Percentiles rank a stretch among this genome's conserved stretches.
phyloP scores from a whole-genome alignment of 2,797 vertebrate genomes.

The Myotis vivesi region DNA sequence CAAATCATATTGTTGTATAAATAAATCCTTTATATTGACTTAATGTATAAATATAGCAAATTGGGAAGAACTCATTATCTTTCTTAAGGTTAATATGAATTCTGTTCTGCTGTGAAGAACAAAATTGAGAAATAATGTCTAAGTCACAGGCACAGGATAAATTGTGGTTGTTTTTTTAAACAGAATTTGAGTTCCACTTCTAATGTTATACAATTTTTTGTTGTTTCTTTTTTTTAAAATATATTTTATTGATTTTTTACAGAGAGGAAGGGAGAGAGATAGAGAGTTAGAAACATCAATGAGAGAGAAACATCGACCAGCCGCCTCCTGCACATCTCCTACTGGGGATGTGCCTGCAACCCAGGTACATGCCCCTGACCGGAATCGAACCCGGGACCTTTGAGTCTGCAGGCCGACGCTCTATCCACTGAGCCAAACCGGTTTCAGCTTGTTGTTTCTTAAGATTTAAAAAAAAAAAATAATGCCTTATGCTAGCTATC shows the following conservation, averaged over 20 bases:
- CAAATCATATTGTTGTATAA: background rate
- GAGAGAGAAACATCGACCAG: too few relatives aligned
- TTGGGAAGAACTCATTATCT: background rate
- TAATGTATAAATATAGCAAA: background rate
- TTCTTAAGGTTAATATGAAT: background rate
- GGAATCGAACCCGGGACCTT: too few relatives aligned
- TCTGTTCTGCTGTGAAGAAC: background rate
- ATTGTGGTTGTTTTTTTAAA: background rate
- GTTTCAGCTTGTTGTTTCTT: background rate
- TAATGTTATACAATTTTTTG: background rate
- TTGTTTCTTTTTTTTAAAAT: conserved; percentile 37
- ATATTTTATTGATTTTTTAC: too few relatives aligned
- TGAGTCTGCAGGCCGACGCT: too few relatives aligned
- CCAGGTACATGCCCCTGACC: too few relatives aligned
- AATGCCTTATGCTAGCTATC: background rate
- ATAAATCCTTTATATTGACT: background rate
- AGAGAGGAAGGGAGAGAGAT: too few relatives aligned
- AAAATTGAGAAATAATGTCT: conserved; percentile 7
- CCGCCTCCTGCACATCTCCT: too few relatives aligned
- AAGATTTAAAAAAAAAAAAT: background rate
- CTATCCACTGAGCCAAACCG: too few relatives aligned
- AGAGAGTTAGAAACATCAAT: too few relatives aligned
- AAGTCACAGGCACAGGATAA: conserved; percentile 6
- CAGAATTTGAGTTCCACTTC: background rate
- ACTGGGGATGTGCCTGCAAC: too few relatives aligned